Evolutionary conservation across 2,888 invertebrate species (phyloP).

Genomic region (Cerastis rubricosa): DNA sequence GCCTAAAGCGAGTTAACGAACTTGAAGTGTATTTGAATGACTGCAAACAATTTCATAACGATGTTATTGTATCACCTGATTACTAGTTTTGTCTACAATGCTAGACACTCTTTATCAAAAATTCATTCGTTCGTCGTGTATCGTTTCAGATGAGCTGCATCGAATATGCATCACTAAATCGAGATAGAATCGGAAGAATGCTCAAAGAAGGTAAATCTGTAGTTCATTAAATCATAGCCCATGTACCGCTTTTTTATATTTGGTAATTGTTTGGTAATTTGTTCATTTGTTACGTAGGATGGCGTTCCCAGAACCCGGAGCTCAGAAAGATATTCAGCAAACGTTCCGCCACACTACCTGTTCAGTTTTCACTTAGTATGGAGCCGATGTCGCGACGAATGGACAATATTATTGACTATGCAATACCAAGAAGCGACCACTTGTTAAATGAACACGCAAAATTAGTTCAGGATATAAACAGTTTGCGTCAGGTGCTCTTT

Average conservation of each 20-base stretch:
- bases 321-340: conserved; percentile 56
- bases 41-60: conserved; percentile 39
- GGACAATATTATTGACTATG: conserved; percentile 56
- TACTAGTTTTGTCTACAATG: conserved; percentile 2
- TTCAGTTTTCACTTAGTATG: conserved; percentile 48
- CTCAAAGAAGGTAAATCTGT: conserved; percentile 74
- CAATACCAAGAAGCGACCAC: conserved; percentile 62
- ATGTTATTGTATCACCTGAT: conserved; percentile 21
- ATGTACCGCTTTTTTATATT: neutral
- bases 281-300: conserved; percentile 63
- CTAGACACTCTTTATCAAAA: conserved; percentile 4
- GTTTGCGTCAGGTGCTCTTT: conserved; percentile 82
- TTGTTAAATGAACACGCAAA: conserved; percentile 85
- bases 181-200: conserved; percentile 69
- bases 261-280: conserved; percentile 19
- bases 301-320: conserved; percentile 63
- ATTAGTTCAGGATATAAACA: conserved; percentile 87
- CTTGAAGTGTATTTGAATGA: conserved; percentile 65
- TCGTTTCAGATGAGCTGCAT: conserved; percentile 83
- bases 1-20: conserved; percentile 73
- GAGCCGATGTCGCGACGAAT: conserved; percentile 47
- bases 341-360: conserved; percentile 53
- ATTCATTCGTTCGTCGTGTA: neutral
- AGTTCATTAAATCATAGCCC: neutral
- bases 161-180: conserved; percentile 75